These are phyloP conservation scores for Scaptomyza cyrtandrae DNA, from an alignment of 2,888 invertebrate species.

Conservation along the genomic window DNA sequence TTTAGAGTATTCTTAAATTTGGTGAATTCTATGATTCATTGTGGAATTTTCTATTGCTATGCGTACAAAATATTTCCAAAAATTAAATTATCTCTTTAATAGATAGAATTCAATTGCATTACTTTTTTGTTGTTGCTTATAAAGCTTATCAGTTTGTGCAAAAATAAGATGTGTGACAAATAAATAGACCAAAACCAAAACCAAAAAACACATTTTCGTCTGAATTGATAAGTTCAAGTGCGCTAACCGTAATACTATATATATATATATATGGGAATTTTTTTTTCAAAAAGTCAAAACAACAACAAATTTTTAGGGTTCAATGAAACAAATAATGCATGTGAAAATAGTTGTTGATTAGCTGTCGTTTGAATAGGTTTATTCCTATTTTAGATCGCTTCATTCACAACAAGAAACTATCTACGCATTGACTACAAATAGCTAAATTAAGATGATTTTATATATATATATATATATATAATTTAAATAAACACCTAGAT, in stretches of 20 bases:
- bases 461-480: slow-evolving; percentile 12
- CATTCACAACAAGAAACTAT: slow-evolving; percentile 69
- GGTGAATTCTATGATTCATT: neutral
- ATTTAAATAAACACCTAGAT: slow-evolving; percentile 8
- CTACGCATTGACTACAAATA: slow-evolving; percentile 36
- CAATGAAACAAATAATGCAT: slow-evolving; percentile 10
- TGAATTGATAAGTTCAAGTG: slow-evolving; percentile 52
- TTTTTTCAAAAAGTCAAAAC: slow-evolving; percentile 4
- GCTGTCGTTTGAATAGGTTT: slow-evolving; percentile 4
- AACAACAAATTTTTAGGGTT: slow-evolving; percentile 10
- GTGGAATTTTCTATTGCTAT: neutral
- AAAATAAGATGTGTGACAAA: slow-evolving; percentile 28
- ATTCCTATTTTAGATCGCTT: slow-evolving; percentile 16
- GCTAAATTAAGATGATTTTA: slow-evolving; percentile 46
- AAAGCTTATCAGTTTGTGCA: slow-evolving; percentile 33
- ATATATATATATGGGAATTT: slow-evolving; percentile 5
- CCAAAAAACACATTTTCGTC: slow-evolving; percentile 9
- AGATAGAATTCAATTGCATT: slow-evolving; percentile 8
- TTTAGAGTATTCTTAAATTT: no score
- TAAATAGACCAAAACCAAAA: slow-evolving; percentile 13
- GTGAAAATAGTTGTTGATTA: slow-evolving; percentile 6
- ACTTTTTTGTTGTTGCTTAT: slow-evolving; percentile 24
- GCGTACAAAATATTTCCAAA: neutral
- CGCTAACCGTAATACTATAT: neutral
- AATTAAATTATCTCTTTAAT: slow-evolving; percentile 10